These are phyloP conservation scores for Belgica antarctica DNA, from an alignment of 2,888 invertebrate species.

Conservation along the genomic window DNA sequence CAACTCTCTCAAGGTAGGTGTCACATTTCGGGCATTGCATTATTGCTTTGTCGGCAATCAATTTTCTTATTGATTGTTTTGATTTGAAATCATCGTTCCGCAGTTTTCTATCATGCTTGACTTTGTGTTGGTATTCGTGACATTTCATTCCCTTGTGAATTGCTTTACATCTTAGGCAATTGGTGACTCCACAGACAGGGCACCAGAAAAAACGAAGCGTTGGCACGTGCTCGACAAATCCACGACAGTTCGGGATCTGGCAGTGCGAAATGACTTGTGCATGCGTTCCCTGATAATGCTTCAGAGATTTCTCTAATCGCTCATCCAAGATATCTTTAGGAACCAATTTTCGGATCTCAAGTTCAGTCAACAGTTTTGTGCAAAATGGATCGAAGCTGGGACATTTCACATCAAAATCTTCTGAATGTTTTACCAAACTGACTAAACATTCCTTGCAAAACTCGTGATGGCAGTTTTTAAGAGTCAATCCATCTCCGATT, in stretches of 20 bases:
- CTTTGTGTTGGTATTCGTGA: background rate
- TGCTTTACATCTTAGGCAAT: background rate
- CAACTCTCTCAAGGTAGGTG: background rate
- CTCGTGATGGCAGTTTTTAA: background rate
- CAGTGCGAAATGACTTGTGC: slow-evolving; percentile 61
- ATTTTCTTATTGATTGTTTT: background rate
- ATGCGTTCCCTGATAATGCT: slow-evolving; percentile 73
- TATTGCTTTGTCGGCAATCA: background rate
- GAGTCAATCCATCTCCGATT: background rate
- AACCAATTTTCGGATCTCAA: slow-evolving; percentile 80
- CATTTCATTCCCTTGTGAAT: slow-evolving; percentile 10
- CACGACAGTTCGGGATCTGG: background rate
- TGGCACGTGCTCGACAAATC: background rate
- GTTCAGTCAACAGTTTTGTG: slow-evolving; percentile 72
- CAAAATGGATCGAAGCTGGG: slow-evolving; percentile 55
- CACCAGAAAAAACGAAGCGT: background rate
- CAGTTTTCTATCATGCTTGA: background rate
- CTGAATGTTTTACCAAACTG: background rate
- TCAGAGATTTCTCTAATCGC: slow-evolving; percentile 74
- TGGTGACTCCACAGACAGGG: background rate
- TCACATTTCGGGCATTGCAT: background rate
- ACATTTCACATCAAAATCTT: background rate
- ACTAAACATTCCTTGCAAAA: background rate
- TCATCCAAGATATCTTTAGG: slow-evolving; percentile 71
- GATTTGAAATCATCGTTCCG: background rate